Evolutionary conservation across 2,113 vertebrate species (phyloP).

Genomic region (Boleophthalmus pectinirostris): DNA sequence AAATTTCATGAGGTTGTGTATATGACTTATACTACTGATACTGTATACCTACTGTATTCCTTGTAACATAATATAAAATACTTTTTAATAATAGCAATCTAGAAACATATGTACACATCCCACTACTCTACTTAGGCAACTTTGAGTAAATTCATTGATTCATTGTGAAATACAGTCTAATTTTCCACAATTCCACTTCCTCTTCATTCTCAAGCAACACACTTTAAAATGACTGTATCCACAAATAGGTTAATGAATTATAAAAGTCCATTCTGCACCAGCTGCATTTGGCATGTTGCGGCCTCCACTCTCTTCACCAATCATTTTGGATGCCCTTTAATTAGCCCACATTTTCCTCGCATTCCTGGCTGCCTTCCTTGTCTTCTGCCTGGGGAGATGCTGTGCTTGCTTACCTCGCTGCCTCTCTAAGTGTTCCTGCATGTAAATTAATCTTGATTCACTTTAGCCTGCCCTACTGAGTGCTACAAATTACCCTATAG

Average conservation of each 20-base stretch:
- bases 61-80: too few species aligned
- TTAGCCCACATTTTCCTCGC: conserved; percentile 82
- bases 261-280: conserved; percentile 39
- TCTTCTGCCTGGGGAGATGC: conserved; percentile 91
- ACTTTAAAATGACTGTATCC: neutral
- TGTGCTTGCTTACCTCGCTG: conserved; percentile 95
- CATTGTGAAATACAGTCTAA: neutral
- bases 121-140: too few species aligned
- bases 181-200: too few species aligned
- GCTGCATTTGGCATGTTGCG: conserved; percentile 83
- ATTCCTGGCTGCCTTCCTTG: conserved; percentile 85
- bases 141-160: neutral
- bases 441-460: conserved; percentile 99
- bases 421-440: conserved; percentile 98
- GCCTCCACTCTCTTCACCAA: conserved; percentile 88
- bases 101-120: too few species aligned
- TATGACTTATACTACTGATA: too few species aligned
- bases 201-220: too few species aligned
- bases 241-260: neutral
- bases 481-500: conserved; percentile 99
- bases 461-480: conserved; percentile 99
- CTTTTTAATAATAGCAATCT: too few species aligned
- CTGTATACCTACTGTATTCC: too few species aligned
- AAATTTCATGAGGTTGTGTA: too few species aligned
- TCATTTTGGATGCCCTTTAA: conserved; percentile 98